Evolutionary conservation across 2,797 vertebrate genomes (phyloP), one percentile per base, ranked within the genome.

Genomic region (Mus spretus): DNA sequence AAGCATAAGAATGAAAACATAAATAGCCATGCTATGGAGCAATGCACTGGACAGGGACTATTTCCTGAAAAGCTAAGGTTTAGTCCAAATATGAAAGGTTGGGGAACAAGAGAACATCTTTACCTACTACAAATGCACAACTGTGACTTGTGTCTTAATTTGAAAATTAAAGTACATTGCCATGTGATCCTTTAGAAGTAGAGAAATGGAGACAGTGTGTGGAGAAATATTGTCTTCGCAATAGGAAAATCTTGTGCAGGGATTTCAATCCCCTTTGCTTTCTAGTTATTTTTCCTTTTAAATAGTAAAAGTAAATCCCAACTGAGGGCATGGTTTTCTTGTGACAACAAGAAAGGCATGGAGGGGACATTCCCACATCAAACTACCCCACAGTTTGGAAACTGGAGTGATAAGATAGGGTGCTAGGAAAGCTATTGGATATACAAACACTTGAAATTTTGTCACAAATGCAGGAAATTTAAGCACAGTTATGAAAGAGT

Each of bases 151-250:
- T 34, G 44, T 7, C n/a, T 83, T 40, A 75, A 87, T 86, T 86
- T 86, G 63, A 67, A 40, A 87, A 88, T 85, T 78, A 67, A 79
- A 22, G 72, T 8, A 74, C 61, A 63, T 95, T 85, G 15, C 86
- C 12, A 2, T 26, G 5, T 37, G 10, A 55, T 19, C 0, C 6
- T 4, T 80, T 37, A 34, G n/a, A 13, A 53, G 28, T 14, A 17
- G 53, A 90, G 17, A 28, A 3, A 3, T 55, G 10, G 8, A 9
- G 15, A 65, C 0, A 53, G 17, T 1, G 22, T 1, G 1, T 9
- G 82, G 13, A 81, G n/a, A 20, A 91, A 11, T 37, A 77, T 55
- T 92, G 55, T 65, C 17, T 61, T 81, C 95, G 55, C 34, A 75
- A 79, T 19, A 79, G 55, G 10, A 72, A 70, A 75, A 9, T 91